Evolutionary conservation across 2,888 invertebrate species (phyloP).

Genomic region (Melanophora roralis): DNA sequence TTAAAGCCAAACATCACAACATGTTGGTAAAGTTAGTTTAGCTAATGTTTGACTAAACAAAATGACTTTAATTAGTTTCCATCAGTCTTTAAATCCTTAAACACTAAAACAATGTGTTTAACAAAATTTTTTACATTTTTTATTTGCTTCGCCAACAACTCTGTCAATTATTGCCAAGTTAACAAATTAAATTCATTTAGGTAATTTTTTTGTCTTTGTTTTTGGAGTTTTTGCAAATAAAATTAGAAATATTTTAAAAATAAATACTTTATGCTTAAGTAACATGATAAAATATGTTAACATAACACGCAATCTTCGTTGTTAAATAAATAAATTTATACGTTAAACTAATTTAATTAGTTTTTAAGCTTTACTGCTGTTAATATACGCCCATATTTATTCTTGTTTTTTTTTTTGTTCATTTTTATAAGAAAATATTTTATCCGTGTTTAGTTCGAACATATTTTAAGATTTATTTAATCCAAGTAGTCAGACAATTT

Average conservation of each 20-base stretch:
- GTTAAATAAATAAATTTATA: constrained; percentile 51
- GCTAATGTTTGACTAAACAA: constrained; percentile 52
- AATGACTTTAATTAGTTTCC: constrained; percentile 60
- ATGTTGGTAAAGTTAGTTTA: constrained; percentile 50
- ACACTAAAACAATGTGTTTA: constrained; percentile 47
- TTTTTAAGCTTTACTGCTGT: constrained; percentile 41
- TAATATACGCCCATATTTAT: constrained; percentile 55
- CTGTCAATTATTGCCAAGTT: neutral
- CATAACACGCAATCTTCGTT: constrained; percentile 60
- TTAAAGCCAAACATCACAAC: constrained; percentile 21
- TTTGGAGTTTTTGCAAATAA: too few species aligned
- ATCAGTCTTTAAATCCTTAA: constrained; percentile 51
- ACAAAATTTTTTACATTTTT: constrained; percentile 48
- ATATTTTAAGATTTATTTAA: constrained; percentile 43
- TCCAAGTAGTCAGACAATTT: constrained; percentile 23
- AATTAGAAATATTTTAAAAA: constrained; percentile 11
- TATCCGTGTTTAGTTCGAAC: neutral
- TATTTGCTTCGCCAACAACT: neutral
- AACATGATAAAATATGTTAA: constrained; percentile 61
- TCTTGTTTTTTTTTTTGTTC: neutral
- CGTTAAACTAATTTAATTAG: constrained; percentile 60
- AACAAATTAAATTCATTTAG: constrained; percentile 45
- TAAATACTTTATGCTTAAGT: constrained; percentile 34
- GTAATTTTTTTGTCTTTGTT: neutral
- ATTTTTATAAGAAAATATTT: neutral